phyloP scores from a whole-genome alignment of 1,140 invertebrate species.

The Drosophila tani region DNA sequence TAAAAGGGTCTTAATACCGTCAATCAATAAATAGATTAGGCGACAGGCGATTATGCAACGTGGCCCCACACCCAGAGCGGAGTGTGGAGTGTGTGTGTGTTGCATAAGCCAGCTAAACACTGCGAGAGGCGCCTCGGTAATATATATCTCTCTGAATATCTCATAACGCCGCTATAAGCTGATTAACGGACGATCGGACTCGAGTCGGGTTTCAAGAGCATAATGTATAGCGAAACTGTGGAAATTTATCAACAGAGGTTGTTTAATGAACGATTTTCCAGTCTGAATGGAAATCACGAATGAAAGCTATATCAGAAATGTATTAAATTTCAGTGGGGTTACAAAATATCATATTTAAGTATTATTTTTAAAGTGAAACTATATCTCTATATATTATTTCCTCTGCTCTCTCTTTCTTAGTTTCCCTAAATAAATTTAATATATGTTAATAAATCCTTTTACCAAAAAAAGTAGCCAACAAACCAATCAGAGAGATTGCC shows the following conservation, averaged over 20 bases:
- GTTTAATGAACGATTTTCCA: not conserved
- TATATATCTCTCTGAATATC: not conserved
- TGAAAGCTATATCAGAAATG: not conserved
- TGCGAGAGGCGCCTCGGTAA: slow-evolving; percentile 9
- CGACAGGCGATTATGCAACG: slow-evolving; percentile 44
- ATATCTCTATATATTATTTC: too few relatives aligned
- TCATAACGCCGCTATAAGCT: slow-evolving; percentile 39
- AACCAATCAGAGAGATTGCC: slow-evolving; percentile 39
- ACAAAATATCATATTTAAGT: not conserved
- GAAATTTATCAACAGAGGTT: slow-evolving; percentile 1
- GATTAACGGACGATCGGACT: slow-evolving; percentile 20
- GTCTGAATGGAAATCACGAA: not conserved
- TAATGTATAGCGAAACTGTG: not conserved
- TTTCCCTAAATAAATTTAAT: not conserved
- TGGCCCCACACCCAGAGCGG: slow-evolving; percentile 11
- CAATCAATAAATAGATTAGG: slow-evolving; percentile 44
- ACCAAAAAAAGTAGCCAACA: slow-evolving; percentile 18
- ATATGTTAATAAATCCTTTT: not conserved
- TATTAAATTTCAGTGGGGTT: not conserved
- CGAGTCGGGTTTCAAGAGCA: slow-evolving; percentile 16
- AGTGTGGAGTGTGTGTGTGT: slow-evolving; percentile 20
- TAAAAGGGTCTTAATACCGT: slow-evolving; percentile 39
- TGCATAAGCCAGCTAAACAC: slow-evolving; percentile 28
- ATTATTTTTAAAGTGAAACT: too few relatives aligned
- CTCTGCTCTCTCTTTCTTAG: not conserved